Conservation (phyloP, 2,113 vertebrate species). For the Saccopteryx bilineata region DNA sequence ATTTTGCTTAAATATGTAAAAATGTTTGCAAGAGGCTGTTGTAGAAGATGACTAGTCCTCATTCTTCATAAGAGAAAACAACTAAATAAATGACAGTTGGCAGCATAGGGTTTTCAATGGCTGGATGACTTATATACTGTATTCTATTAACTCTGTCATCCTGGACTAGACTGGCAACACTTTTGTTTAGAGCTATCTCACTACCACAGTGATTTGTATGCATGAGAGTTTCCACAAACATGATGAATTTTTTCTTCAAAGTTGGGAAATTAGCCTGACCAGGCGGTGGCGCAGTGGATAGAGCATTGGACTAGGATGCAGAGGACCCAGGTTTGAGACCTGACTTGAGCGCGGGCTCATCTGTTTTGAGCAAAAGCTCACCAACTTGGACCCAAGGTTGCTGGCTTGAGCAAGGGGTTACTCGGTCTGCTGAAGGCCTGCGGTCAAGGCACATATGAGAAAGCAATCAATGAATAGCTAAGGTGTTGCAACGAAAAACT, state of each 20-base stretch:
- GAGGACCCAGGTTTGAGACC: too few relatives aligned
- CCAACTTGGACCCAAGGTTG: too few relatives aligned
- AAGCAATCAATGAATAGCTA: too few relatives aligned
- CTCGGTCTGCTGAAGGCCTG: too few relatives aligned
- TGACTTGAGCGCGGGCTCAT: too few relatives aligned
- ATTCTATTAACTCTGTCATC: neutral
- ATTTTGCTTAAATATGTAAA: neutral
- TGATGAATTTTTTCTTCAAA: neutral
- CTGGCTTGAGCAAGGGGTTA: too few relatives aligned
- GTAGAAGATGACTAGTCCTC: neutral
- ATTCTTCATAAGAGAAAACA: neutral
- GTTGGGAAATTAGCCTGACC: neutral
- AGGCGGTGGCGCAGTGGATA: too few relatives aligned
- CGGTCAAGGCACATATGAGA: too few relatives aligned
- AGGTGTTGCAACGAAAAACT: too few relatives aligned
- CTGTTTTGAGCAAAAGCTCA: too few relatives aligned
- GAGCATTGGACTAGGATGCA: too few relatives aligned
- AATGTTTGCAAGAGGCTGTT: neutral
- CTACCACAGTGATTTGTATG: neutral
- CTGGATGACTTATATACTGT: neutral
- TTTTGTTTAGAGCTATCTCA: neutral
- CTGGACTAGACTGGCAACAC: too few relatives aligned
- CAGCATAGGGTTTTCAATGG: neutral
- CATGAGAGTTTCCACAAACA: neutral
- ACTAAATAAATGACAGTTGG: neutral